Base-by-base conservation (phyloP, 1,140 invertebrate genomes). In the Dreissena polymorpha region DNA sequence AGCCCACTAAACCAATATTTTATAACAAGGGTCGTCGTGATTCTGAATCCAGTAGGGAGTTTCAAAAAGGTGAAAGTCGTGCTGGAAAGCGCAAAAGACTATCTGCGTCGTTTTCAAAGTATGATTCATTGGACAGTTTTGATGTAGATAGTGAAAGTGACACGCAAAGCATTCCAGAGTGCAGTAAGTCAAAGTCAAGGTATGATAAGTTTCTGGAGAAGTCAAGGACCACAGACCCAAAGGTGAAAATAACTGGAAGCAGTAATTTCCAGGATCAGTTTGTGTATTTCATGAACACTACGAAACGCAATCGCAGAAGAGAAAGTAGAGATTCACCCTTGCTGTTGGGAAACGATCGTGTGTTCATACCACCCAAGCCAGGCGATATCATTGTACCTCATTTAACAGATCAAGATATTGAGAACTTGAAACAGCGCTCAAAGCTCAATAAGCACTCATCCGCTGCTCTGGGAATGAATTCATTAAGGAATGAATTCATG, bases 241-340 rank as follows among this genome's bases (percentile, higher is more conserved):
- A 91, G 76, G 75, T 91, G 25, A 91, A 91, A 86, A 91, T 91
- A 51, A 91, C 90, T 14, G 91, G 91, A 3, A 91, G 88, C 57
- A 83, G 80, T 67, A 83, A 75, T 83, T 91, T 89, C 74, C 86
- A 91, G 82, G 89, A 91, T 76, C 88, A 91, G 72, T 91, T 88
- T 87, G 89, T 91, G 14, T 91, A 91, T 80, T 91, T 90, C 79
- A 78, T 90, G 64, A 90, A 88, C 29, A 91, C 90, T 73, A 89
- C 87, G 23, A 86, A 87, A 60, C 86, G 88, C 16, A 90, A 86
- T 64, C 80, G 88, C 39, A 69, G 88, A 10, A 74, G 90, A 64
- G 85, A 86, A 78, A 86, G 86, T 49, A 85, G 85, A 71, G 79
- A 87, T 13, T 49, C 77, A 13, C 49, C 81, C 25, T 50, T 77